Base-by-base conservation (phyloP, 2,797 vertebrate species). In the Epinephelus coioides region DNA sequence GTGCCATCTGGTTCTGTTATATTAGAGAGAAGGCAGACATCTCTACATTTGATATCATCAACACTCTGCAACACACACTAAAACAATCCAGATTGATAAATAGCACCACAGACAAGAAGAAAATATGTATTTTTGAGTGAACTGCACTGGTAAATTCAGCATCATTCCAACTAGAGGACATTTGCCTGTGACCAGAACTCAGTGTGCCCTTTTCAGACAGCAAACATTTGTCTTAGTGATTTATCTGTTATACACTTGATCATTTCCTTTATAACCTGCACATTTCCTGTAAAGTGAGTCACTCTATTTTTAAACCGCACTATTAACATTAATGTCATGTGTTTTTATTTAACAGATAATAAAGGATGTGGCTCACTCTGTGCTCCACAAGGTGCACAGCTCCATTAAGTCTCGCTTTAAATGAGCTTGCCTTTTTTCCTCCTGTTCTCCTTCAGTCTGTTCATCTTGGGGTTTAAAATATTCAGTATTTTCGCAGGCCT, bases 381-480 rank as follows among this genome's bases (percentile, higher is more conserved):
- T n/a, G 55, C 70, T 18, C 11, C 55, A 11, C 2, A n/a, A 54
- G 21, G 59, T 46, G 69, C 69, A 54, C 47, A 43, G 69, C 79
- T 73, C 46, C 51, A 72, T 65, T 71, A 65, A 65, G 65, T 18
- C 68, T 40, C 11, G 25, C 67, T 71, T 82, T 49, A 75, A 88
- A 91, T 80, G 69, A 90, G 76, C 73, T 76, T 7, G 69, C 74
- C 77, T 81, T 43, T 79, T 77, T 17, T 79, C 11, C 76, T 6
- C 77, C 65, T 86, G 69, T 84, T 84, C 83, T 84, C 57, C 76
- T 63, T 30, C 43, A 73, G 59, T 66, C 86, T 81, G 62, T 73
- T 94, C 89, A 73, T 90, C 74, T 50, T 19, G 60, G 76, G 81
- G 10, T 94, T 93, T 95, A 85, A 95, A 95, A 95, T 94, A 95